Evolutionary conservation across 2,888 invertebrate species (phyloP), one percentile per base, ranked within the genome.

Genomic region (Xestia xanthographa): DNA sequence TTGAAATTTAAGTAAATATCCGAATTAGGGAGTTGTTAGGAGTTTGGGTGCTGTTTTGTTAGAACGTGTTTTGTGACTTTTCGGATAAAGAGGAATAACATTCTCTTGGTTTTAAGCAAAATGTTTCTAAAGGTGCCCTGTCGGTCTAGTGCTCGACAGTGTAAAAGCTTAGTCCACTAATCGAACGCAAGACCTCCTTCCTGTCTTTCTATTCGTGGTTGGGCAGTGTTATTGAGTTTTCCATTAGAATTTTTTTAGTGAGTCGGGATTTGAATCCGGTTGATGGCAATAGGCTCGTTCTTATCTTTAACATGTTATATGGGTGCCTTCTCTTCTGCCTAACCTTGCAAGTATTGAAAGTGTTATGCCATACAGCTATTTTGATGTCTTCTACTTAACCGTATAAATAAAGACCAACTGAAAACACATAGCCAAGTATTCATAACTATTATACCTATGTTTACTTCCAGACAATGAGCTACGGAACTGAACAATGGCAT

Each of bases 1-100:
- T 88, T 88, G 81, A 89, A 91, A 87, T 88, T 90, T 88, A 87
- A 90, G 87, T 87, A 90, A 89, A 90, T 90, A 89, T 88, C 82
- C 85, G 87, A 89, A 90, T 91, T 90, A 90, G 84, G 87, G 88
- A 90, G 89, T 90, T 89, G 88, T 90, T 90, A 72, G 69, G 83
- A 85, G 82, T 87, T 91, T 86, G 86, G 86, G 67, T 74, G 63
- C 82, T 88, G 83, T 86, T 90, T 85, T 84, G 83, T 86, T 85
- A 63, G 75, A 79, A 86, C 70, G 72, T 80, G 76, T 82, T 81
- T 80, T 77, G 72, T 84, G 69, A 74, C 41, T 72, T 66, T 72
- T 68, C 45, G 63, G n/a, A 75, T 82, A 82, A 80, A 80, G n/a
- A 38, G 68, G 48, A 63, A 62, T 70, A 67, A 74, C 20, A 71